Conservation (phyloP, 2,113 vertebrate genomes). For the Carassius auratus region DNA sequence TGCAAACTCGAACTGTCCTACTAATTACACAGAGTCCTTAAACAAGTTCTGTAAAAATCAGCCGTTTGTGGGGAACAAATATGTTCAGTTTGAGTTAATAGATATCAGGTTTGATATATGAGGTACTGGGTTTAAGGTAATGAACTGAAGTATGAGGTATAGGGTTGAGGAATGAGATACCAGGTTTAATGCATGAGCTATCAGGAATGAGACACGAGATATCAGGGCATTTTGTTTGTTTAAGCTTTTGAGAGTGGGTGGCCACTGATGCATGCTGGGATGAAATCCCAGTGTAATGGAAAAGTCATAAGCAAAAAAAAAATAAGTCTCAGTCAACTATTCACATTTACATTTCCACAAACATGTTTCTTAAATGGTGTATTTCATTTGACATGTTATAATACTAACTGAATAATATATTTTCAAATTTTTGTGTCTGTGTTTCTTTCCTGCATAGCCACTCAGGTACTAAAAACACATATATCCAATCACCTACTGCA, state of each 20-base stretch:
- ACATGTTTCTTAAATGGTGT: too few relatives aligned
- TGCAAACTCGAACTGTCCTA: neutral
- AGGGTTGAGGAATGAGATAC: neutral
- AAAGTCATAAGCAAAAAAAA: too few relatives aligned
- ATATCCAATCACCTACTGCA: neutral
- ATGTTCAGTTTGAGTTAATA: conserved; percentile 7
- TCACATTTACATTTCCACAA: neutral
- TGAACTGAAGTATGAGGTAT: neutral
- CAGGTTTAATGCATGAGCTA: neutral
- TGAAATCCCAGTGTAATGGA: neutral
- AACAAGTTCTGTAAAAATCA: neutral
- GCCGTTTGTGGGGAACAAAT: neutral
- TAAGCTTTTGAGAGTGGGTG: conserved; percentile 4
- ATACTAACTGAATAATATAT: neutral
- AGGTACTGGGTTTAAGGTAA: neutral
- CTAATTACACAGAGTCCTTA: neutral
- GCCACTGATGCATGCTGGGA: conserved; percentile 40
- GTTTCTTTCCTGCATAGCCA: conserved; percentile 60
- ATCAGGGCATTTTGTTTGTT: neutral
- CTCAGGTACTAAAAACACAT: conserved; percentile 72
- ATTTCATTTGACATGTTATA: neutral
- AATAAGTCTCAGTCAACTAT: neutral
- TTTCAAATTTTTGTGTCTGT: neutral
- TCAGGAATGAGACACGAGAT: neutral
- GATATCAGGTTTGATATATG: conserved; percentile 13